Percentiles rank a stretch among this genome's conserved stretches.
These are phyloP conservation scores for Cerastis rubricosa DNA, from an alignment of 2,888 invertebrate species.

Conservation along the genomic window DNA sequence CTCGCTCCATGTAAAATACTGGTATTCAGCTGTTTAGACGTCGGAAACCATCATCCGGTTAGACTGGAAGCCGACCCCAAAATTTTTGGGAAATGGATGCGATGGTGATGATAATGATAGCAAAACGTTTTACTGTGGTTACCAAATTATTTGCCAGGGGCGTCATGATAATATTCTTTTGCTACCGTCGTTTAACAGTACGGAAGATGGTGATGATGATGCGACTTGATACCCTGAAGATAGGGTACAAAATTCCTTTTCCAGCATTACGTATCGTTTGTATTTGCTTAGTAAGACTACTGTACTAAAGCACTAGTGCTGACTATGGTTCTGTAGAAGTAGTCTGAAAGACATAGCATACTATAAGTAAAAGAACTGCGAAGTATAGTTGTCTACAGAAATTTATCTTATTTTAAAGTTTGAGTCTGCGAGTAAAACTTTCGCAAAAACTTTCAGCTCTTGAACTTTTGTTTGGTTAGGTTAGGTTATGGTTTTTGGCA, in stretches of 20 bases:
- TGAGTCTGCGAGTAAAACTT: conserved; percentile 3
- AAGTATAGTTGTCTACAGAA: background rate
- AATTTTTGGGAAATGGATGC: no score
- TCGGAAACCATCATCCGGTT: no score
- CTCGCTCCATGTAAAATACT: no score
- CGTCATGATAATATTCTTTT: background rate
- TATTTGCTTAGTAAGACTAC: background rate
- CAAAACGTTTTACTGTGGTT: background rate
- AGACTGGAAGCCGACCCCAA: no score
- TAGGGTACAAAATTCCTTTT: background rate
- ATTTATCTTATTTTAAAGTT: conserved; percentile 3
- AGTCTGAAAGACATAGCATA: background rate
- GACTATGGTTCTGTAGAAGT: no score
- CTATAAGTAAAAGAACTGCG: background rate
- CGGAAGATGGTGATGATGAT: background rate
- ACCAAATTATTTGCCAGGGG: background rate
- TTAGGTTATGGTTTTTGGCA: conserved; percentile 11
- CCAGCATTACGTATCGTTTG: background rate
- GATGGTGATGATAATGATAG: no score
- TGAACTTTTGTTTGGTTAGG: conserved; percentile 27
- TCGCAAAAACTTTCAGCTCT: conserved; percentile 9
- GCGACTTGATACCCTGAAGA: background rate
- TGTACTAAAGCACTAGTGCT: background rate
- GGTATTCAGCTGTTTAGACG: no score
- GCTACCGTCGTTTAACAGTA: background rate